Evolutionary conservation across 2,888 invertebrate genomes (phyloP), one percentile per base, ranked within the genome.

Genomic region (Embidobia sp.): DNA sequence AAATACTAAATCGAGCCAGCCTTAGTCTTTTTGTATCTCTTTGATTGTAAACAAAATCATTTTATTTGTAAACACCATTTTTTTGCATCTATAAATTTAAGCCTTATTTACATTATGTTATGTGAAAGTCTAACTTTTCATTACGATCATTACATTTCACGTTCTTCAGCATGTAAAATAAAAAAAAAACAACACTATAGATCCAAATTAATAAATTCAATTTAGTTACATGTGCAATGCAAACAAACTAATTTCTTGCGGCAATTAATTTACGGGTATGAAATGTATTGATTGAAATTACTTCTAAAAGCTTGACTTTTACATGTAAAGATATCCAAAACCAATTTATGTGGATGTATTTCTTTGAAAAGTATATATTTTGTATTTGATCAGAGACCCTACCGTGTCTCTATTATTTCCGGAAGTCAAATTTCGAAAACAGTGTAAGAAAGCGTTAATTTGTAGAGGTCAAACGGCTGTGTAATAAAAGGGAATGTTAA

Each of bases 381-480:
- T 29, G 2, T 29, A 29, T 29, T 8, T n/a, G n/a, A n/a, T n/a
- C n/a, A n/a, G n/a, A n/a, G n/a, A n/a, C n/a, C n/a, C n/a, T n/a
- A n/a, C n/a, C n/a, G n/a, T n/a, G n/a, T n/a, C n/a, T n/a, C n/a
- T n/a, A n/a, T n/a, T n/a, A n/a, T n/a, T n/a, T n/a, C n/a, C n/a
- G n/a, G n/a, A n/a, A n/a, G n/a, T n/a, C n/a, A n/a, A n/a, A n/a
- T n/a, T n/a, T n/a, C n/a, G n/a, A n/a, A n/a, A n/a, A n/a, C n/a
- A n/a, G n/a, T n/a, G n/a, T n/a, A n/a, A n/a, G n/a, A n/a, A n/a
- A n/a, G n/a, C n/a, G n/a, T n/a, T n/a, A n/a, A n/a, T n/a, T n/a
- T n/a, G n/a, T n/a, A n/a, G n/a, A 19, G 18, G 18, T 42, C 3
- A 48, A 55, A 55, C 63, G 63, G 72, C 72, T 72, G 64, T 64